Conservation (phyloP, 1,140 invertebrate species). For the Aphaenogaster rudis region DNA sequence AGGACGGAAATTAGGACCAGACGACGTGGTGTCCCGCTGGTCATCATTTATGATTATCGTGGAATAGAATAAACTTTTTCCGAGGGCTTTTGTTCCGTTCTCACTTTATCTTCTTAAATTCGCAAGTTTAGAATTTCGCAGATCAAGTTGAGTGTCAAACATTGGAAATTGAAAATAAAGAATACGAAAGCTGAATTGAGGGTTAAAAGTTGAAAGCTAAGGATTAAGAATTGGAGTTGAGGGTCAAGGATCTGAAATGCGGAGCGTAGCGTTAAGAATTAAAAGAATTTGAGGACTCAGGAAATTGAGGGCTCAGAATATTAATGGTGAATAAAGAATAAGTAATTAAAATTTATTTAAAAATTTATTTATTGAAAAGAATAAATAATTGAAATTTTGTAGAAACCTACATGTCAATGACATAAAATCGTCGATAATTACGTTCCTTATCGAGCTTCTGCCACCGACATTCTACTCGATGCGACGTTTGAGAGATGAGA, state of each 20-base stretch:
- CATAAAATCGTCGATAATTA: slow-evolving; percentile 6
- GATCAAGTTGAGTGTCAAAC: neutral
- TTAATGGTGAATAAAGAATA: neutral
- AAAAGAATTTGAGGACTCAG: neutral
- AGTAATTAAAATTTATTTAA: neutral
- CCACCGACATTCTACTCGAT: neutral
- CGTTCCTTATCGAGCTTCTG: neutral
- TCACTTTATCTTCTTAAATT: slow-evolving; percentile 17
- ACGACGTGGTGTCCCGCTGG: slow-evolving; percentile 73
- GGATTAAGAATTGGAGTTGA: neutral
- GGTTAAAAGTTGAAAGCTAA: neutral
- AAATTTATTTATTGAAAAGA: no score
- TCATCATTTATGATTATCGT: slow-evolving; percentile 52
- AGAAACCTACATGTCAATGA: neutral
- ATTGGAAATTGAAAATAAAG: neutral
- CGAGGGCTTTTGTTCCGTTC: slow-evolving; percentile 32
- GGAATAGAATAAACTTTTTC: neutral
- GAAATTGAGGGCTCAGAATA: no score
- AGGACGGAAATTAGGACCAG: slow-evolving; percentile 86
- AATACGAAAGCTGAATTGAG: neutral
- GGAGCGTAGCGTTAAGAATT: neutral
- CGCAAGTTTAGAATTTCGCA: neutral
- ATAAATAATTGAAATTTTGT: neutral
- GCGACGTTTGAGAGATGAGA: slow-evolving; percentile 9
- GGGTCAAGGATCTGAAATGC: neutral